Conservation (phyloP, 2,113 vertebrate species). For the Toxotes chatareus region DNA sequence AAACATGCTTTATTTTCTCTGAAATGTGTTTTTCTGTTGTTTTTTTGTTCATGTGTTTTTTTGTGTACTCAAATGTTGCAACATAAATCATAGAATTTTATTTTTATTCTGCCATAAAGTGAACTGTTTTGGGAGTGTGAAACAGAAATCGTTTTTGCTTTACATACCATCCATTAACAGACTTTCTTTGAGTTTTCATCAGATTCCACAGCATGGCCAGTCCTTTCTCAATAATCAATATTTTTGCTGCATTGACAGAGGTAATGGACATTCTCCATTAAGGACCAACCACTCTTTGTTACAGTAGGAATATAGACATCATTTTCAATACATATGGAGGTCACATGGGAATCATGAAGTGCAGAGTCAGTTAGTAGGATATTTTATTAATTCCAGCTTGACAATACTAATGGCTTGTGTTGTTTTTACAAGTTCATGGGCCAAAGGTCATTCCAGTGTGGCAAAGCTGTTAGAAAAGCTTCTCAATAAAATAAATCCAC, state of each 20-base stretch:
- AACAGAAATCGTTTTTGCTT: background rate
- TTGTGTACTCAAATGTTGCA: background rate
- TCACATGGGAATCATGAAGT: constrained; percentile 70
- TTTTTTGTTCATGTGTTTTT: background rate
- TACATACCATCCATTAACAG: constrained; percentile 45
- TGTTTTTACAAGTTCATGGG: constrained; percentile 46
- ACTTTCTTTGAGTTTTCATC: constrained; percentile 1
- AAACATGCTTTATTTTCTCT: no score
- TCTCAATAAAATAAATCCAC: constrained; percentile 14
- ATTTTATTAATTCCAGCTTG: constrained; percentile 52
- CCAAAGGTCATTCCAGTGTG: constrained; percentile 23
- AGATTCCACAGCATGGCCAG: constrained; percentile 16
- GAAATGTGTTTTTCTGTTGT: no score
- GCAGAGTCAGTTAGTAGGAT: constrained; percentile 47
- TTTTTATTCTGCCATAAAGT: background rate
- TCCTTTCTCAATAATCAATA: constrained; percentile 61
- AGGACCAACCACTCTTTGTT: constrained; percentile 35
- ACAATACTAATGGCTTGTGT: constrained; percentile 47
- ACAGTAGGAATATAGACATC: constrained; percentile 36
- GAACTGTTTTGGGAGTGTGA: background rate
- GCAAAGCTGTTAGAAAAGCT: constrained; percentile 30
- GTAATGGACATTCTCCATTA: constrained; percentile 68
- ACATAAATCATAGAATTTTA: constrained; percentile 18
- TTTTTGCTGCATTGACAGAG: constrained; percentile 48
- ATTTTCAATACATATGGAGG: constrained; percentile 56